Evolutionary conservation across 2,888 invertebrate species (phyloP), one percentile per base, ranked within the genome.

Genomic region (Drosophila robusta): DNA sequence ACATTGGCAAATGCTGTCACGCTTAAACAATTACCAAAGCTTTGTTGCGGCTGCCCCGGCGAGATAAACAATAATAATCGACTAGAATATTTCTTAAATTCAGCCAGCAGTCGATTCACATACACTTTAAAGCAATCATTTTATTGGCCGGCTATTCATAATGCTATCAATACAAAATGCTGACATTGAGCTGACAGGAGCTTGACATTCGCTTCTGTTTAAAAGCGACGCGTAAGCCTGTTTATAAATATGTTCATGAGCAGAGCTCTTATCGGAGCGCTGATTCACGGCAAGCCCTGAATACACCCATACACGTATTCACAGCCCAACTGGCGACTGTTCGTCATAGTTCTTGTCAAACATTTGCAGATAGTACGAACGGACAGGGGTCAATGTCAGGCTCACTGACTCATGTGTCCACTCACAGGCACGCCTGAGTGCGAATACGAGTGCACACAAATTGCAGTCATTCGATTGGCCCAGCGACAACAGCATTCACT

Each of bases 21-120:
- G 71, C 66, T 71, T 67, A 71, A 76, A 75, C 75, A 75, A 75
- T 76, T 76, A 67, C 76, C 55, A 44, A 57, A 60, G 76, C 67
- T 75, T 69, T 75, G 69, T 69, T 69, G 75, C 56, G 69, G 63
- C 73, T 57, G 73, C 51, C 60, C 36, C 56, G 38, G 1, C n/a
- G 52, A 47, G 65, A 71, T 71, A 71, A 71, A 52, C 58, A 75
- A 47, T 26, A 46, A 49, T 18, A 47, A 16, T 11, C 14, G 46
- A 52, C 3, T 49, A 38, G 46, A 54, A 60, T 41, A 41, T 14
- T 42, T 42, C n/a, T 36, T 29, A 18, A 26, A 63, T 39, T 41
- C 36, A 16, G 4, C 9, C 34, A 42, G 3, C 29, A 29, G 8
- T 3, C 29, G 6, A 34, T 26, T 65, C 32, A 9, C 22, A 16